Base-by-base conservation (phyloP, 2,888 invertebrate species). In the Nymphalis polychloros region DNA sequence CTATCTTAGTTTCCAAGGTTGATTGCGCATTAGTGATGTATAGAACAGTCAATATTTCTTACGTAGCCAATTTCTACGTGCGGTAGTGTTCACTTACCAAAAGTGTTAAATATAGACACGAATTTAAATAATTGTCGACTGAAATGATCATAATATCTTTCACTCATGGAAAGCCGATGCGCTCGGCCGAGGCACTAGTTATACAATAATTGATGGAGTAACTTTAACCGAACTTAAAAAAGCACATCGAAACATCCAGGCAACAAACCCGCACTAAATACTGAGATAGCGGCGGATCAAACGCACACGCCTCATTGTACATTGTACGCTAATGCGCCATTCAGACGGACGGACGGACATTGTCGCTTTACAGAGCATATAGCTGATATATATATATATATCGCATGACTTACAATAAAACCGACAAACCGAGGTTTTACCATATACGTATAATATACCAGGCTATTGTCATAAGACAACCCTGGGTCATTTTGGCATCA, bases 271-370 rank as follows among this genome's bases (percentile, higher is more conserved):
- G 52, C 52, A 69, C 66, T 66, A 63, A 66, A 64, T 63, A 62
- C 64, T 31, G 49, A 59, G 67, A 67, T 71, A 63, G 71, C 73
- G 73, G 72, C 71, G 71, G 64, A 71, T 71, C 71, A 73, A 79
- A 77, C 55, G 75, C 41, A 41, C 8, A 41, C 73, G 73, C 73
- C 77, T 76, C 81, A 81, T 69, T 76, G 77, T 79, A 81, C 83
- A 85, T 86, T 86, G 85, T 86, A 85, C 81, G 87, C 83, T 85
- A 86, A 86, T 86, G 83, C 80, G 77, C 79, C 76, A 80, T 82
- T 80, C 70, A 74, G 77, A 81, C 67, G 73, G 75, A 72, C 66
- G 72, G 75, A 72, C 69, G 64, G 69, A 71, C 72, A 63, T 71
- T 75, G 71, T 72, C 55, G 70, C 63, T 70, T 62, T 57, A 57